Conservation (phyloP, 2,797 vertebrate species). For the Neosilurus mollespiculum region DNA sequence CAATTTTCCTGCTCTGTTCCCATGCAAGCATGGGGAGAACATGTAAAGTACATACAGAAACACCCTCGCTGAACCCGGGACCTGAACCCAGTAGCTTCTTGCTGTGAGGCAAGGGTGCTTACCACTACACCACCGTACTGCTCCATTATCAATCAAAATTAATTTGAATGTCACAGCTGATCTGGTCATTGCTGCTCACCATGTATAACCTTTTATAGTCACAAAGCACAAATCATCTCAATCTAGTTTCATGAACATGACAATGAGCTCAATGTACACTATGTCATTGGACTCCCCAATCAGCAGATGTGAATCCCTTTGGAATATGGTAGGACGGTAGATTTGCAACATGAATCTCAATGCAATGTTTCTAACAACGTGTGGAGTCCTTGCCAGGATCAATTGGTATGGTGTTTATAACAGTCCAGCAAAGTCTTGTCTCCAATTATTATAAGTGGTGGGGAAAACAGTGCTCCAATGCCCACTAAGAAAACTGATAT, state of each 20-base stretch:
- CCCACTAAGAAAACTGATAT: background rate
- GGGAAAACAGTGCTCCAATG: background rate
- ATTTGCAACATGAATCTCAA: background rate
- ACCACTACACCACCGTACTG: too few species aligned
- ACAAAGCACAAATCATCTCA: background rate
- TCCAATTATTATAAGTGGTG: background rate
- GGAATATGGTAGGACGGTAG: background rate
- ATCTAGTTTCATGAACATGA: background rate
- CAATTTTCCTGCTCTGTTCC: background rate
- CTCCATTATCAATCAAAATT: background rate
- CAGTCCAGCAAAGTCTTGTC: too few species aligned
- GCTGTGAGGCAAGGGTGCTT: too few species aligned
- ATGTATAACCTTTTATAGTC: background rate
- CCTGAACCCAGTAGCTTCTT: too few species aligned
- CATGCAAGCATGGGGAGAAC: too few species aligned
- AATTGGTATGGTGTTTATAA: too few species aligned
- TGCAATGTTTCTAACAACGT: background rate
- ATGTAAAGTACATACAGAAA: too few species aligned
- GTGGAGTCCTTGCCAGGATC: background rate
- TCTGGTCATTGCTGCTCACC: background rate
- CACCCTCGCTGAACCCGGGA: too few species aligned
- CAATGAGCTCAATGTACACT: background rate
- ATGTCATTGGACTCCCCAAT: background rate
- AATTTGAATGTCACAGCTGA: background rate
- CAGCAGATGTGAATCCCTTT: background rate